Evolutionary conservation across 2,888 invertebrate species (phyloP).

Genomic region (Frankliniella intonsa): DNA sequence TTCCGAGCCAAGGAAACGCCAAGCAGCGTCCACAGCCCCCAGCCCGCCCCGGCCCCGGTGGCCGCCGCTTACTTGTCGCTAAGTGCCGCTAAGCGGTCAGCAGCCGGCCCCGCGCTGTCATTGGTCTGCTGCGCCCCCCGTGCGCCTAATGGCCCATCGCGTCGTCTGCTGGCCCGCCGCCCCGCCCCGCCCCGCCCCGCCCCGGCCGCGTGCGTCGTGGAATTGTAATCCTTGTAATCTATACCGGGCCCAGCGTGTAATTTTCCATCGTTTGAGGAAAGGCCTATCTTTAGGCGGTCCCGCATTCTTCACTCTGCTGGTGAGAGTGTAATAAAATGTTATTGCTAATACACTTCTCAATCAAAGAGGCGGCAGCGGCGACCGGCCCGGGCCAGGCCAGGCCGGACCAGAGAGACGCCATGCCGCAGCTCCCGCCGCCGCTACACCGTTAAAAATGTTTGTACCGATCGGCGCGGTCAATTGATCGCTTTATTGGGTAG

Average conservation of each 20-base stretch:
- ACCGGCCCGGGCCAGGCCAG: neutral
- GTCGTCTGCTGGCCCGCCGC: too few species aligned
- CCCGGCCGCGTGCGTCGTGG: neutral
- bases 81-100: too few species aligned
- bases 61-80: too few species aligned
- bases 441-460: neutral
- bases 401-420: neutral
- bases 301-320: conserved; percentile 4
- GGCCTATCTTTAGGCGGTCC: conserved; percentile 22
- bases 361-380: neutral
- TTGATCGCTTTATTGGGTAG: neutral
- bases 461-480: neutral
- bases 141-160: too few species aligned
- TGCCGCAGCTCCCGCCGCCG: too few species aligned
- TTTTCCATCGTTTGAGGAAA: conserved; percentile 17
- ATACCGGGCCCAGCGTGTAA: neutral
- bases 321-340: conserved; percentile 25
- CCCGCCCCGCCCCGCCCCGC: too few species aligned
- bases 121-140: too few species aligned
- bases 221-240: conserved; percentile 7
- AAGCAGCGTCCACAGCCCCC: too few species aligned
- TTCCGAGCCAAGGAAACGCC: too few species aligned
- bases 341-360: conserved; percentile 27
- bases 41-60: too few species aligned
- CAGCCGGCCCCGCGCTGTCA: too few species aligned